phyloP scores from a whole-genome alignment of 2,888 invertebrate genomes.

The Danaus chrysippus region DNA sequence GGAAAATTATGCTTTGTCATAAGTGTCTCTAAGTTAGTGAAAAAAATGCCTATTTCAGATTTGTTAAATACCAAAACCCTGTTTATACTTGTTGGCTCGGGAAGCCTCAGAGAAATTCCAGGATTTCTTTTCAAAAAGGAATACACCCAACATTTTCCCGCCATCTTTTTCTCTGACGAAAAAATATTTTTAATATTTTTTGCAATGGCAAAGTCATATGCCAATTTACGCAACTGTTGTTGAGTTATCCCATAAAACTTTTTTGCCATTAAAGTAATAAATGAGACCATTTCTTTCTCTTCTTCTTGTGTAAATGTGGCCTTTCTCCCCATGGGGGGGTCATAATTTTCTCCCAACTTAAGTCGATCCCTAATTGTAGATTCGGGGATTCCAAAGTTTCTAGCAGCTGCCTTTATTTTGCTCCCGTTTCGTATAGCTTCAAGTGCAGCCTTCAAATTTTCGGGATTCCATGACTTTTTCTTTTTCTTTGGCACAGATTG shows the following conservation, averaged over 20 bases:
- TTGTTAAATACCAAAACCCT: slow-evolving; percentile 9
- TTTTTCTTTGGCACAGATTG: too few species aligned
- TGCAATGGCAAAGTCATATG: background rate
- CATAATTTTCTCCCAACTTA: background rate
- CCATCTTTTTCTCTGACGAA: slow-evolving; percentile 8
- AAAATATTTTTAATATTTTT: slow-evolving; percentile 8
- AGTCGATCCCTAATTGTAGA: slow-evolving; percentile 4
- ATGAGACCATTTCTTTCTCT: slow-evolving; percentile 2
- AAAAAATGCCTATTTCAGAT: slow-evolving; percentile 10
- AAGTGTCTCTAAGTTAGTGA: slow-evolving; percentile 14
- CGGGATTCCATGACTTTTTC: background rate
- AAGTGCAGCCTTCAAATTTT: background rate
- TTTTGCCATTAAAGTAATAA: background rate
- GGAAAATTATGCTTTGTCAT: slow-evolving; percentile 17
- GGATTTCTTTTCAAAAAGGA: slow-evolving; percentile 15
- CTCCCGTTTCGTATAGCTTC: slow-evolving; percentile 6
- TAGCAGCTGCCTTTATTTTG: slow-evolving; percentile 5
- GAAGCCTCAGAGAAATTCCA: slow-evolving; percentile 10
- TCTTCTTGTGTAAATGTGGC: slow-evolving; percentile 5
- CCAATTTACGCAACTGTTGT: slow-evolving; percentile 8
- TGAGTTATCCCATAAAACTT: slow-evolving; percentile 7
- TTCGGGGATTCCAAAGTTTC: too few species aligned
- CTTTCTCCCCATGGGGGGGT: slow-evolving; percentile 4
- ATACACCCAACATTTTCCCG: slow-evolving; percentile 10
- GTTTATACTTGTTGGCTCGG: slow-evolving; percentile 8